These are phyloP conservation scores for Ariolimax columbianus DNA, from an alignment of 2,888 invertebrate genomes.

Conservation along the genomic window DNA sequence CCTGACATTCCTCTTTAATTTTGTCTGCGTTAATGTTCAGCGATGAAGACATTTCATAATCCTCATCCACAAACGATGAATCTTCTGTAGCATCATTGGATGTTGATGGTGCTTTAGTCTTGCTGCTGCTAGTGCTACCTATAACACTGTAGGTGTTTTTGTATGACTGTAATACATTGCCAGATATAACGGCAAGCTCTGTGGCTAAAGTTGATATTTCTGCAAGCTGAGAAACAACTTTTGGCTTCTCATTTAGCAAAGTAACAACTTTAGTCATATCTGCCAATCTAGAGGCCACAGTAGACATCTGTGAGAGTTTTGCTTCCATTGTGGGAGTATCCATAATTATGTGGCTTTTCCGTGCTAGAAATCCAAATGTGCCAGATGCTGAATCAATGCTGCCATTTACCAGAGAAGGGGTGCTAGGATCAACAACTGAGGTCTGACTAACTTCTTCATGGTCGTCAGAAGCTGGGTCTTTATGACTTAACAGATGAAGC, in stretches of 20 bases:
- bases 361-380: slow-evolving; percentile 31
- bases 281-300: slow-evolving; percentile 12
- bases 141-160: slow-evolving; percentile 14
- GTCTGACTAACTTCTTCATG: neutral
- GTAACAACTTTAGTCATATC: slow-evolving; percentile 44
- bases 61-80: slow-evolving; percentile 23
- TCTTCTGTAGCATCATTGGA: slow-evolving; percentile 27
- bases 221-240: slow-evolving; percentile 36
- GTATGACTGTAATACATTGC: slow-evolving; percentile 32
- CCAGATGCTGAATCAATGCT: slow-evolving; percentile 1
- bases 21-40: neutral
- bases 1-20: slow-evolving; percentile 41
- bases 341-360: slow-evolving; percentile 31
- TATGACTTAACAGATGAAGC: slow-evolving; percentile 40
- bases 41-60: neutral
- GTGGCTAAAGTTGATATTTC: slow-evolving; percentile 40
- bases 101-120: neutral
- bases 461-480: neutral
- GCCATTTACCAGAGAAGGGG: slow-evolving; percentile 16
- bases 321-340: slow-evolving; percentile 39
- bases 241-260: slow-evolving; percentile 25
- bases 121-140: neutral
- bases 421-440: slow-evolving; percentile 6
- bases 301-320: slow-evolving; percentile 38
- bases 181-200: slow-evolving; percentile 39